Evolutionary conservation across 2,888 invertebrate genomes (phyloP).

Genomic region (Aleiodes leptofemur): DNA sequence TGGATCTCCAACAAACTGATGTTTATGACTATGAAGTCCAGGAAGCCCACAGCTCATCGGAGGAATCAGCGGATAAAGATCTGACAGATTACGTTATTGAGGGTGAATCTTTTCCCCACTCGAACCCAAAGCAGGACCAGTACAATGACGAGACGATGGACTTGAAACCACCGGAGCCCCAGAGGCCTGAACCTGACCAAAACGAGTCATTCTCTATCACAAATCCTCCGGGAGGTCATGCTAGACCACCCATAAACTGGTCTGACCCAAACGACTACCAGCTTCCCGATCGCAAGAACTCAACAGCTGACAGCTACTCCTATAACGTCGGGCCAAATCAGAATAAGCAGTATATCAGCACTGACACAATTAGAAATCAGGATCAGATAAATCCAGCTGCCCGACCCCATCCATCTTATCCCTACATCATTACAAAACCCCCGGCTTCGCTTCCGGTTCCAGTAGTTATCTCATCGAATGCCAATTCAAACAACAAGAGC

Average conservation of each 20-base stretch:
- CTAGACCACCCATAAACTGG: conserved; percentile 40
- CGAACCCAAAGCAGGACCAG: conserved; percentile 39
- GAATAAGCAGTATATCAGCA: conserved; percentile 36
- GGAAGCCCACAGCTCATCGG: background rate
- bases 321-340: conserved; percentile 1
- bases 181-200: background rate
- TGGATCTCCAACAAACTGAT: background rate
- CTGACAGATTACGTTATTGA: conserved; percentile 60
- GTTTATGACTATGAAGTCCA: conserved; percentile 16
- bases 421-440: conserved; percentile 69
- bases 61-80: background rate
- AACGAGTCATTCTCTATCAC: conserved; percentile 7
- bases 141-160: conserved; percentile 62
- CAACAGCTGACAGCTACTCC: conserved; percentile 13
- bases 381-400: conserved; percentile 49
- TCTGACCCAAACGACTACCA: background rate
- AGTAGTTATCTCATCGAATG: conserved; percentile 63
- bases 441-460: conserved; percentile 66
- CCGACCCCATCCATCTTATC: conserved; percentile 68
- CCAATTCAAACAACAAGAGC: conserved; percentile 34
- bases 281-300: conserved; percentile 18
- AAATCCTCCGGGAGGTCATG: conserved; percentile 45
- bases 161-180: conserved; percentile 61
- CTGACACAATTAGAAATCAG: conserved; percentile 38
- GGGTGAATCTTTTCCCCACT: conserved; percentile 55